A percentile compares a stretch with the other conserved stretches of the same genome.
These are phyloP conservation scores for Aegithalos caudatus DNA, from an alignment of 2,113 vertebrate species.

Conservation along the genomic window DNA sequence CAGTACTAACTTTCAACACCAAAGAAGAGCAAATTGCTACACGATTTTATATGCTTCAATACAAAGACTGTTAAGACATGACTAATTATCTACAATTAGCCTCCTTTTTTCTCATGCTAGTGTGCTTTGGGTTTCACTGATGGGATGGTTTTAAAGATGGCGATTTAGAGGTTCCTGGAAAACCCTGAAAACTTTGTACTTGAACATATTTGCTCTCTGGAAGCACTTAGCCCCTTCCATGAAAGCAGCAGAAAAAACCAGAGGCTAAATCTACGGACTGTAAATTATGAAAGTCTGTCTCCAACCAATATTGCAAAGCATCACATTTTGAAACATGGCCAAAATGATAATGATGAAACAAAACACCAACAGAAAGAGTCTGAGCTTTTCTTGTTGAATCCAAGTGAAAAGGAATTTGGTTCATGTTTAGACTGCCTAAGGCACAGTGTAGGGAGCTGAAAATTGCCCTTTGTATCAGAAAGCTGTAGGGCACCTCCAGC, in stretches of 20 bases:
- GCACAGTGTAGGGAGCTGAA: background rate
- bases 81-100: background rate
- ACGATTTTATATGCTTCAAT: background rate
- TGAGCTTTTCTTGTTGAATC: slow-evolving; percentile 23
- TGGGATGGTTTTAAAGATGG: background rate
- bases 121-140: background rate
- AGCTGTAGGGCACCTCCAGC: background rate
- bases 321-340: slow-evolving; percentile 8
- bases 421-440: slow-evolving; percentile 15
- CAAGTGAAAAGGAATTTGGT: slow-evolving; percentile 52
- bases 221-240: background rate
- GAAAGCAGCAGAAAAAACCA: background rate
- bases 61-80: background rate
- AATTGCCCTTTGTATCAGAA: background rate
- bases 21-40: background rate
- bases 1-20: background rate
- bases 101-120: background rate
- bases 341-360: slow-evolving; percentile 30
- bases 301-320: background rate
- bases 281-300: slow-evolving; percentile 10
- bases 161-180: background rate
- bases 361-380: slow-evolving; percentile 3
- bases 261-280: background rate
- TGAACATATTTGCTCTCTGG: background rate
- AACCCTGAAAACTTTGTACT: background rate